These are phyloP conservation scores for Whitmania pigra DNA, from an alignment of 1,140 invertebrate species.

Conservation along the genomic window DNA sequence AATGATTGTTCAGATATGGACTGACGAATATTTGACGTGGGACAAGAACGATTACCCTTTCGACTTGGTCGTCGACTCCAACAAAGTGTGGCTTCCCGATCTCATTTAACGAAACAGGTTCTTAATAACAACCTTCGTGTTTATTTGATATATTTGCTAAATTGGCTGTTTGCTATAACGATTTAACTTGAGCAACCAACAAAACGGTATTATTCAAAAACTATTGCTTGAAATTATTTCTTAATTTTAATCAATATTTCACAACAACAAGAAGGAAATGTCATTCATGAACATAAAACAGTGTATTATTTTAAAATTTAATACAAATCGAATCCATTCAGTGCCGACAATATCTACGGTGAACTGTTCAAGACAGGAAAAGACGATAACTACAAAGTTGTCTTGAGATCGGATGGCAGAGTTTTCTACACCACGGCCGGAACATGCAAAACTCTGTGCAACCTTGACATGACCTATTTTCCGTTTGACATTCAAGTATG, in stretches of 20 bases:
- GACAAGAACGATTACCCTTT: neutral
- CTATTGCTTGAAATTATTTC: no score
- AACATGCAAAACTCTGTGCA: neutral
- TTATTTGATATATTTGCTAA: no score
- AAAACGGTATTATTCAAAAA: no score
- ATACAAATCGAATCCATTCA: neutral
- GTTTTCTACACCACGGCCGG: neutral
- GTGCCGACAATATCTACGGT: neutral
- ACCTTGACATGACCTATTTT: slow-evolving; percentile 12
- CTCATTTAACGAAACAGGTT: neutral
- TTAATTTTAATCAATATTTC: no score
- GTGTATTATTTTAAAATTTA: no score
- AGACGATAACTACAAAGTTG: neutral
- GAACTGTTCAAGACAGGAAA: neutral
- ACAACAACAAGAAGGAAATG: no score
- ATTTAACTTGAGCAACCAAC: no score
- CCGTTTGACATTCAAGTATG: neutral
- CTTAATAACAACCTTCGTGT: neutral
- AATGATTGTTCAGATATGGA: neutral
- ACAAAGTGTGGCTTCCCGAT: neutral
- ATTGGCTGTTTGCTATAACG: no score
- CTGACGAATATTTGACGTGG: neutral
- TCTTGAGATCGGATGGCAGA: neutral
- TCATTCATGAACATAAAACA: no score
- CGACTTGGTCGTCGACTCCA: neutral